These are phyloP conservation scores for Palaemon carinicauda DNA, from an alignment of 1,140 invertebrate genomes.

Conservation along the genomic window DNA sequence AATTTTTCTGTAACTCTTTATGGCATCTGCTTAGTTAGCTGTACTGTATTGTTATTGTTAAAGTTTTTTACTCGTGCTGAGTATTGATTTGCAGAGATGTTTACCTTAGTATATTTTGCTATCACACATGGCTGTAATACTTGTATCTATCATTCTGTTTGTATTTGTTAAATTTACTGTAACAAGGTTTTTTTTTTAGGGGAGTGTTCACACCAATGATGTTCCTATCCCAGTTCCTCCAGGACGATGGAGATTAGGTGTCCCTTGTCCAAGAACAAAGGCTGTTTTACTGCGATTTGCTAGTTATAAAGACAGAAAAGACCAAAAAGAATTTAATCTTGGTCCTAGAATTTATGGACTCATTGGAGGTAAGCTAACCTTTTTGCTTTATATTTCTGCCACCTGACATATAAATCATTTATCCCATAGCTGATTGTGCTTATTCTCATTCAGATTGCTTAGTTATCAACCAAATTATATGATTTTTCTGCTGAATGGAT, in stretches of 20 bases:
- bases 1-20: too few relatives aligned
- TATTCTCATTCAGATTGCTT: not conserved
- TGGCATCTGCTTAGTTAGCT: too few relatives aligned
- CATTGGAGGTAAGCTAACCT: not conserved
- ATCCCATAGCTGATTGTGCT: not conserved
- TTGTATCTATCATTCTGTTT: too few relatives aligned
- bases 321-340: not conserved
- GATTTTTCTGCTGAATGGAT: too few relatives aligned
- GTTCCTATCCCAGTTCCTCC: slow-evolving; percentile 28
- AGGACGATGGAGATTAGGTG: slow-evolving; percentile 48
- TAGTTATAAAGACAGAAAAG: slow-evolving; percentile 34
- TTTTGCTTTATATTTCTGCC: not conserved
- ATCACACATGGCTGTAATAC: too few relatives aligned
- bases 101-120: too few relatives aligned
- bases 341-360: not conserved
- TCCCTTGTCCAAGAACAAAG: slow-evolving; percentile 42
- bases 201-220: slow-evolving; percentile 21
- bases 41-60: too few relatives aligned
- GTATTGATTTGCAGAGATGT: too few relatives aligned
- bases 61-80: too few relatives aligned
- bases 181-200: not conserved
- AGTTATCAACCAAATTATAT: too few relatives aligned
- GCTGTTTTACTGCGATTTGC: slow-evolving; percentile 48
- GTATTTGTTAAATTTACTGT: not conserved
- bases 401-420: not conserved